These are phyloP conservation scores for Andrena haemorrhoa DNA, from an alignment of 2,888 invertebrate species.

Conservation along the genomic window DNA sequence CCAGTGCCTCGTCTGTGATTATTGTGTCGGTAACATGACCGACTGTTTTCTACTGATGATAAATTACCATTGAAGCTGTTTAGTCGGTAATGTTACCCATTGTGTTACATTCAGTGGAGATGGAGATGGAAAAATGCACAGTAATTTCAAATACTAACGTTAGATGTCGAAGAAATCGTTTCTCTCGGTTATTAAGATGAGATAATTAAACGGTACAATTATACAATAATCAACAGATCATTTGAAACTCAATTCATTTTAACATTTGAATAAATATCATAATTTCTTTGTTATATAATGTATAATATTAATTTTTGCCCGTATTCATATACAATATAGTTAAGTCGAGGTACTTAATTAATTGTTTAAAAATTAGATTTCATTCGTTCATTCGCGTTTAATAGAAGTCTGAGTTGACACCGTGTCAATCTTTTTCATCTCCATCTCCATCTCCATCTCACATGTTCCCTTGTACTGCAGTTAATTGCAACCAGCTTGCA, in stretches of 20 bases:
- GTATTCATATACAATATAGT: no score
- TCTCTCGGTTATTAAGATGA: not conserved
- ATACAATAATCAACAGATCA: not conserved
- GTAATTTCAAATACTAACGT: not conserved
- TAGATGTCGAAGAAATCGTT: not conserved
- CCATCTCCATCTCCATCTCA: not conserved
- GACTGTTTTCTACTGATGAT: no score
- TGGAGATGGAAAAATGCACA: no score
- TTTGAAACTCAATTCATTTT: not conserved
- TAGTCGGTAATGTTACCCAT: no score
- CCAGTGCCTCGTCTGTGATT: no score
- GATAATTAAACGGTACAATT: not conserved
- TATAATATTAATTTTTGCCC: no score
- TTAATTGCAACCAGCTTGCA: conserved; percentile 73
- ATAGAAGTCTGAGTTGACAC: not conserved
- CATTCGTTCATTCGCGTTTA: not conserved
- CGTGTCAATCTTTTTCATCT: not conserved
- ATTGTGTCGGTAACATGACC: no score
- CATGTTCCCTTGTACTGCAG: conserved; percentile 13
- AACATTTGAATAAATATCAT: not conserved
- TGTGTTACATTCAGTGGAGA: no score
- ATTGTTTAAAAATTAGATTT: no score
- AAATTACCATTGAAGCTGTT: no score
- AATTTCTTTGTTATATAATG: not conserved
- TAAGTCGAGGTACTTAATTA: no score